Evolutionary conservation across 2,888 invertebrate species (phyloP), one percentile per base, ranked within the genome.

Genomic region (Drosophila mayaguana): DNA sequence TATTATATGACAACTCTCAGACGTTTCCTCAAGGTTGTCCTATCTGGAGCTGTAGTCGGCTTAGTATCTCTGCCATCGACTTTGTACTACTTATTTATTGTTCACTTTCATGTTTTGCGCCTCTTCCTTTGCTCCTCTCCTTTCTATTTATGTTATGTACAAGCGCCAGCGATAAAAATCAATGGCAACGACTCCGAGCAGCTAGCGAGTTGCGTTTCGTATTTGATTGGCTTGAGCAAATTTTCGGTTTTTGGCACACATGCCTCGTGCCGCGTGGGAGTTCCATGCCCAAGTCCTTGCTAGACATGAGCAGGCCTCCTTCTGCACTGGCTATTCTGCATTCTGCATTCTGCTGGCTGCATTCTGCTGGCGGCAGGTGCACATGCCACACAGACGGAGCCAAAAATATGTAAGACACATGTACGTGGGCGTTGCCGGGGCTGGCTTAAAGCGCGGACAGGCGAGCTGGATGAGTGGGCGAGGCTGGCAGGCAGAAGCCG

Each of bases 341-440:
- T 38, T 71, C 65, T 83, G 83, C 82, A 84, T 32, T 32, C 32
- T 32, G 32, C 32, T 11, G 32, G 32, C 36, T 51, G 40, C 14
- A 38, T 36, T 70, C 64, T 83, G 82, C n/a, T n/a, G n/a, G n/a
- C n/a, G n/a, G n/a, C 82, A 84, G 81, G 80, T 88, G 87, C 72
- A 85, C 68, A 63, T 62, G 66, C 56, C 62, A 18, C 16, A 65
- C 63, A 54, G 42, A 11, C 48, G 36, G 54, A 6, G 34, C 22
- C 45, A 28, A 45, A 43, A 38, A 32, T 42, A 43, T 56, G 53
- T 34, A 43, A 36, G 48, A 9, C 53, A 50, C 28, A 28, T 28
- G 28, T 56, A 55, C 55, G 83, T 81, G 83, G 88, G 86, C 74
- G 86, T 67, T 42, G 67, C 63, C 66, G 54, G 53, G 55, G 55